These are phyloP conservation scores for Anguilla obscura DNA, from an alignment of 2,797 vertebrate genomes.

Conservation along the genomic window DNA sequence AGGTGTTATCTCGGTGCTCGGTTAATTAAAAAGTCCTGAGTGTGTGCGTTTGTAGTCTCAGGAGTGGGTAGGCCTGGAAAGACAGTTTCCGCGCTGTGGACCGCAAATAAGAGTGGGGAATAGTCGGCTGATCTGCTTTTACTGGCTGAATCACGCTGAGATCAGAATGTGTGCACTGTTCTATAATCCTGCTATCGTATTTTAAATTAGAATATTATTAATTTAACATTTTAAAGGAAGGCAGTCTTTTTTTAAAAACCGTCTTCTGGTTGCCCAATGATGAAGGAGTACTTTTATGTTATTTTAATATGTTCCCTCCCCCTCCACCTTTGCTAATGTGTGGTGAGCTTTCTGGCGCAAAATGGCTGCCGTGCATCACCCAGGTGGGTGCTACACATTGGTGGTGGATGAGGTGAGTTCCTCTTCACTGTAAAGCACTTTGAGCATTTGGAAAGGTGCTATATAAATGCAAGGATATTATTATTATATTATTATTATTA, in stretches of 20 bases:
- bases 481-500: neutral
- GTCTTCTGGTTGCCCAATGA: neutral
- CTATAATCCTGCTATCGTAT: neutral
- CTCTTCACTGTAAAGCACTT: too few species aligned
- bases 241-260: neutral
- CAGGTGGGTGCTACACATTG: too few species aligned
- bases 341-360: too few species aligned
- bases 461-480: too few species aligned
- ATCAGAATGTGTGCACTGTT: neutral
- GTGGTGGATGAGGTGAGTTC: too few species aligned
- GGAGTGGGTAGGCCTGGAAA: neutral
- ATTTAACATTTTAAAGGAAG: neutral
- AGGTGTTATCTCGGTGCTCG: neutral
- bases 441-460: too few species aligned
- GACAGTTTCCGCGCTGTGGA: neutral
- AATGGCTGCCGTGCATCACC: too few species aligned
- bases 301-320: neutral
- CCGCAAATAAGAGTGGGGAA: neutral
- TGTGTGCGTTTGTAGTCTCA: neutral
- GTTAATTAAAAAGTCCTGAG: slow-evolving; percentile 10
- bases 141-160: neutral
- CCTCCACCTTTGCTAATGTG: too few species aligned
- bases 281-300: neutral
- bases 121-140: neutral
- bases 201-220: neutral